A percentile compares a stretch with the other conserved stretches of the same genome.
These are phyloP conservation scores for Cerastis leucographa DNA, from an alignment of 2,888 invertebrate genomes.

Conservation along the genomic window DNA sequence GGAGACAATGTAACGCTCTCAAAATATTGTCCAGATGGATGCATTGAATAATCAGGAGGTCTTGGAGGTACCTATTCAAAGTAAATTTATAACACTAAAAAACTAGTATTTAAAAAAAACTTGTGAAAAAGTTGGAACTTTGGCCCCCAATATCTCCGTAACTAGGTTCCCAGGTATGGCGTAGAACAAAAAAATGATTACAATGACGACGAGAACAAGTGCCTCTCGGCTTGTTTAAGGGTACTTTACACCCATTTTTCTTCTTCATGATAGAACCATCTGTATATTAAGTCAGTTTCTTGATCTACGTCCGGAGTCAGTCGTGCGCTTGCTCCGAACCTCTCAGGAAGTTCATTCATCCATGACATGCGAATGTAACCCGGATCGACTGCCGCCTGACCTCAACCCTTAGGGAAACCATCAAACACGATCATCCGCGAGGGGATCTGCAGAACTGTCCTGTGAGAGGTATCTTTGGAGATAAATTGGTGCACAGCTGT, in stretches of 20 bases:
- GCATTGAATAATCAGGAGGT: no score
- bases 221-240: no score
- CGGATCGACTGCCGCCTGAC: conserved; percentile 37
- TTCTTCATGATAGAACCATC: conserved; percentile 2
- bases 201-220: no score
- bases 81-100: no score
- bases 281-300: conserved; percentile 9
- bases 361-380: conserved; percentile 28
- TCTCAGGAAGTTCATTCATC: conserved; percentile 41
- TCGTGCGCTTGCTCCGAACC: conserved; percentile 30
- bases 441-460: conserved; percentile 45
- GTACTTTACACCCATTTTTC: not conserved
- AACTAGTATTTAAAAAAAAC: no score
- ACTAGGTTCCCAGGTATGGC: no score
- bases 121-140: no score
- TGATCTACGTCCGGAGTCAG: conserved; percentile 26
- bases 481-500: conserved; percentile 53
- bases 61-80: no score
- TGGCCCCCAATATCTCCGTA: no score
- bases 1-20: no score
- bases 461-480: conserved; percentile 42
- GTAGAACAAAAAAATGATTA: no score
- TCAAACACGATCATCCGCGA: conserved; percentile 45
- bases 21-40: no score
- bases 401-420: conserved; percentile 49